A percentile compares a stretch with the other conserved stretches of the same genome.
These are phyloP conservation scores for Microcebus ravelobensis DNA, from an alignment of 2,113 vertebrate genomes.

Conservation along the genomic window DNA sequence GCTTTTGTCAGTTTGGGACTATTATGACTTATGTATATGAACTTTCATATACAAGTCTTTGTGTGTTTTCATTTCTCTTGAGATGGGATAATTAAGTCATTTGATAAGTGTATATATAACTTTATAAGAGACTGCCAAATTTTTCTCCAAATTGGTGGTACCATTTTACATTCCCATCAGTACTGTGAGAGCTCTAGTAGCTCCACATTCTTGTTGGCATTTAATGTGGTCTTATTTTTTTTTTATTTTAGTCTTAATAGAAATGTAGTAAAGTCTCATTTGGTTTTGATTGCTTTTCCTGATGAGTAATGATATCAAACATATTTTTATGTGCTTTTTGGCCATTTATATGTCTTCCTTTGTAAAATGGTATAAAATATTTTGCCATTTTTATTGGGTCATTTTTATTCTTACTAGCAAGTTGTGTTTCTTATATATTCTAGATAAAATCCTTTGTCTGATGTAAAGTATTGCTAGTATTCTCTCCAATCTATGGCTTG, in stretches of 20 bases:
- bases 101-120: no score
- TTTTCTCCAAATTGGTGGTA: background rate
- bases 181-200: background rate
- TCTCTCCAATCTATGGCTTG: background rate
- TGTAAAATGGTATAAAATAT: background rate
- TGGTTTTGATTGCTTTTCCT: constrained; percentile 5
- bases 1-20: no score
- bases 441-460: background rate
- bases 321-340: background rate
- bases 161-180: background rate
- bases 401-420: background rate
- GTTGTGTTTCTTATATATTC: background rate
- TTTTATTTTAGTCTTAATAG: background rate
- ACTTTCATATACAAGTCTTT: no score
- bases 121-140: background rate
- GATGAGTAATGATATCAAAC: background rate
- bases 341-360: background rate
- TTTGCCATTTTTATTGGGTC: background rate
- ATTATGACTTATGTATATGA: no score
- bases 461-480: background rate
- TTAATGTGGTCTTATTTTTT: background rate
- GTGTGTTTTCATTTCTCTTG: no score
- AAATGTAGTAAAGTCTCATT: background rate
- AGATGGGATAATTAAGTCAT: no score
- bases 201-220: background rate